A percentile compares a stretch with the other conserved stretches of the same genome.
These are phyloP conservation scores for Sympetrum striolatum DNA, from an alignment of 2,888 invertebrate species.

Conservation along the genomic window DNA sequence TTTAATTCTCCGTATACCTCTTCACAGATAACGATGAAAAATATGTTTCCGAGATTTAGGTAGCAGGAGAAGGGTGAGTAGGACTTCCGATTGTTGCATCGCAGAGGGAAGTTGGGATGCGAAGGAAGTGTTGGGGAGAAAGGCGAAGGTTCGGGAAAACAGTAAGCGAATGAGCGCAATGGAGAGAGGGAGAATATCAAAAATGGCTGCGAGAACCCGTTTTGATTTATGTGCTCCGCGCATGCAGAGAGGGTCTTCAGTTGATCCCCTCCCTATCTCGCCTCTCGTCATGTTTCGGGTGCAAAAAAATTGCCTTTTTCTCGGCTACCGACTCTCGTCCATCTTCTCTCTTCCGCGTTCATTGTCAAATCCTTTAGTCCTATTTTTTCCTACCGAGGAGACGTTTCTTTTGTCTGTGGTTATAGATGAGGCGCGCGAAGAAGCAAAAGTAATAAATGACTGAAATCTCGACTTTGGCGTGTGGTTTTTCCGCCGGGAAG, in stretches of 20 bases:
- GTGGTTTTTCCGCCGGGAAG: neutral
- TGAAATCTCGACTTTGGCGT: no score
- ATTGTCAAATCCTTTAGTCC: neutral
- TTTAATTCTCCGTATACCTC: no score
- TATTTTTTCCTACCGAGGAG: neutral
- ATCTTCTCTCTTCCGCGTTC: slow-evolving; percentile 9
- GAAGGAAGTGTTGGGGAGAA: neutral
- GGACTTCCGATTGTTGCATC: slow-evolving; percentile 24
- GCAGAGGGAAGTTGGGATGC: slow-evolving; percentile 7
- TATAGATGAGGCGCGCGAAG: neutral
- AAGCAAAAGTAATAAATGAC: neutral
- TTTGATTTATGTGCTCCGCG: slow-evolving; percentile 38
- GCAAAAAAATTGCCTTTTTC: slow-evolving; percentile 1
- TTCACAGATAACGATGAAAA: no score
- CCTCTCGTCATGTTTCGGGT: slow-evolving; percentile 1
- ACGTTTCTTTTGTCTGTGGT: neutral
- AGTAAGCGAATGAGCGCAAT: neutral
- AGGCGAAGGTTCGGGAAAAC: neutral
- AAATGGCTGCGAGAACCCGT: slow-evolving; percentile 40
- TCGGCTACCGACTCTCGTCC: neutral
- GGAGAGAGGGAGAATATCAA: neutral
- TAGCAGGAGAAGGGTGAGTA: neutral
- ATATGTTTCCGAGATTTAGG: neutral
- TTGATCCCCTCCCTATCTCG: neutral
- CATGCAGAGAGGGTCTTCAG: slow-evolving; percentile 38